Evolutionary conservation across 2,113 vertebrate species (phyloP), one percentile per base, ranked within the genome.

Genomic region (Oryzias celebensis): DNA sequence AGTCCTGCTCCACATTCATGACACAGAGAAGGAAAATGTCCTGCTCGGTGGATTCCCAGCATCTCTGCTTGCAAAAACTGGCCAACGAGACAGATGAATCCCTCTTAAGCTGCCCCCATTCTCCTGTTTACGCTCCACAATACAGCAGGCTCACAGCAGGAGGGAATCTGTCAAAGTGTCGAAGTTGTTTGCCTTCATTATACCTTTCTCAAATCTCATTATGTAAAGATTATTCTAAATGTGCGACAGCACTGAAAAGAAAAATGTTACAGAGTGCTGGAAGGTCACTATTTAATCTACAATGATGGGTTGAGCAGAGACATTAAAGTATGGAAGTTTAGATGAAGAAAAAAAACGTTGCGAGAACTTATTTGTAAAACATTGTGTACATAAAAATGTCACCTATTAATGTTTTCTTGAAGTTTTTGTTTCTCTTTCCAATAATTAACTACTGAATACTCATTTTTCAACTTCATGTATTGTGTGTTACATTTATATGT

Each of bases 1-100:
- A 82, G 69, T 81, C 74, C 74, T 55, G 71, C 50, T 83, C 61
- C 49, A 79, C 80, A 89, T 88, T 75, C 82, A 86, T 52, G 51
- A 28, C 6, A 1, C 52, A 81, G 49, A 53, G 68, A 78, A 76
- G 67, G 68, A 71, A 78, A 69, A 82, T 18, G 64, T 76, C 62
- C 74, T 83, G 63, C 46, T 41, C 63, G 36, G 57, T 28, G 54
- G 41, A 66, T 61, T 57, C 71, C 66, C 73, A 78, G 56, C 61
- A 49, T 73, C 61, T n/a, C 0, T 23, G 58, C 62, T 62, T 69
- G 60, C 65, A 79, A 62, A 56, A 68, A 57, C 31, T 10, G 46
- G 43, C 26, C 73, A 73, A 77, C 71, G 53, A 73, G 48, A 58
- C 61, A 16, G 47, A 65, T 68, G 63, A 72, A 67, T 73, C 53